These are phyloP conservation scores for Percopsis omiscomaycus DNA, from an alignment of 2,797 vertebrate genomes.

Conservation along the genomic window DNA sequence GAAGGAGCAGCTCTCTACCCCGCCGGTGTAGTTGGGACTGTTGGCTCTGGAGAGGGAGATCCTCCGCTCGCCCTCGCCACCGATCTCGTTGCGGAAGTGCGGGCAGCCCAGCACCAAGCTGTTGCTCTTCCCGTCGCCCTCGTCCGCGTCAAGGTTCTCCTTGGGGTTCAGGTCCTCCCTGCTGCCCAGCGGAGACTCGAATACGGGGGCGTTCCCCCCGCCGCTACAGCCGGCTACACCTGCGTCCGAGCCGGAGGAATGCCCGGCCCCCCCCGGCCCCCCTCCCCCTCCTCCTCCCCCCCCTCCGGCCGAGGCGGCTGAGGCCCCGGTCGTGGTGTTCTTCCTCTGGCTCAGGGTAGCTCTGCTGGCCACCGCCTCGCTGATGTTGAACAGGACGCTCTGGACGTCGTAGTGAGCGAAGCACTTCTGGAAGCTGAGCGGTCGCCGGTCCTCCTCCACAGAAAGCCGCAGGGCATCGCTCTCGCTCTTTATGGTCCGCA, in stretches of 20 bases:
- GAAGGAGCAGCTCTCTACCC: slow-evolving; percentile 91
- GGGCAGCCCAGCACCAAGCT: slow-evolving; percentile 87
- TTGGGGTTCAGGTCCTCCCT: slow-evolving; percentile 94
- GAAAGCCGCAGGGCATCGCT: slow-evolving; percentile 86
- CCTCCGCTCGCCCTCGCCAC: slow-evolving; percentile 91
- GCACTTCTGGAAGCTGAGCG: slow-evolving; percentile 90
- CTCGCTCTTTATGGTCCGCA: slow-evolving; percentile 90
- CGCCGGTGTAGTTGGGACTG: slow-evolving; percentile 79
- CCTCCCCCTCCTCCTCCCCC: slow-evolving; percentile 50
- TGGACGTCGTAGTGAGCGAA: slow-evolving; percentile 98
- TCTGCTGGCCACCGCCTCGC: slow-evolving; percentile 88
- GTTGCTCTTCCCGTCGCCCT: slow-evolving; percentile 94
- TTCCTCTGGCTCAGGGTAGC: slow-evolving; percentile 87
- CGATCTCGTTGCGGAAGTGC: slow-evolving; percentile 95
- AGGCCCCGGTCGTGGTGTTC: slow-evolving; percentile 95
- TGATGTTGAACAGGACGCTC: slow-evolving; percentile 95
- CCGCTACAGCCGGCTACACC: slow-evolving; percentile 56
- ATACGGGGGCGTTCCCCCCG: slow-evolving; percentile 66
- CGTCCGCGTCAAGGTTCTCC: slow-evolving; percentile 89
- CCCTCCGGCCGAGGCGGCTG: slow-evolving; percentile 84
- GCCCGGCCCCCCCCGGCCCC: slow-evolving; percentile 31
- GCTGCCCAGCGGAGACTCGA: slow-evolving; percentile 90
- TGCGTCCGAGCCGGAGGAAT: slow-evolving; percentile 29
- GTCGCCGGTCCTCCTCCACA: slow-evolving; percentile 82
- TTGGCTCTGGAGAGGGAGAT: slow-evolving; percentile 91